phyloP scores from a whole-genome alignment of 2,888 invertebrate species.

The Apamea epomidion region DNA sequence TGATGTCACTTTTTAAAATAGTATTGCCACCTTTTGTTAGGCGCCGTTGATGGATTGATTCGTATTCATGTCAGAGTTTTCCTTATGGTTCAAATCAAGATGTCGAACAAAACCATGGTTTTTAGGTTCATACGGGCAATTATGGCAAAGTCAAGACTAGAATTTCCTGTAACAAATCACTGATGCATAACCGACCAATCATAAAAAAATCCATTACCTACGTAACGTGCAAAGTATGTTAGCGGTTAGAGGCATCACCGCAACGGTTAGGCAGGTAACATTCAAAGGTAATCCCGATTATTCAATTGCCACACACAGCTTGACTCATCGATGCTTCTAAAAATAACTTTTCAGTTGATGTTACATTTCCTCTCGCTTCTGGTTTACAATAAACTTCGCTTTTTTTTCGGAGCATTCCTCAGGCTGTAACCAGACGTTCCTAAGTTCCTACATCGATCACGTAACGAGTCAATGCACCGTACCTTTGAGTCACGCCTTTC shows the following conservation, averaged over 20 bases:
- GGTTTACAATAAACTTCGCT: slow-evolving; percentile 5
- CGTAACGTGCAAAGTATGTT: slow-evolving; percentile 10
- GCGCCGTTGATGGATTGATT: slow-evolving; percentile 20
- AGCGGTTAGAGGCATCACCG: slow-evolving; percentile 5
- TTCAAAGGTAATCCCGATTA: background rate
- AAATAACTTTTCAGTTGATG: slow-evolving; percentile 20
- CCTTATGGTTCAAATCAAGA: background rate
- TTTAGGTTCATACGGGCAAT: background rate
- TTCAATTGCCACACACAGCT: background rate
- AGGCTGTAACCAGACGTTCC: slow-evolving; percentile 41
- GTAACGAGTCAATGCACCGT: slow-evolving; percentile 75
- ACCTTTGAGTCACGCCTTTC: slow-evolving; percentile 82
- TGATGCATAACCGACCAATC: slow-evolving; percentile 11
- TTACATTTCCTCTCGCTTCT: slow-evolving; percentile 29
- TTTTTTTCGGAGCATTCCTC: slow-evolving; percentile 26
- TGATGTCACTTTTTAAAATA: slow-evolving; percentile 27
- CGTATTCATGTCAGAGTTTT: background rate
- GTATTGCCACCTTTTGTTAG: slow-evolving; percentile 15
- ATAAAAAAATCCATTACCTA: slow-evolving; percentile 10
- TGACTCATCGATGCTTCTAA: slow-evolving; percentile 20
- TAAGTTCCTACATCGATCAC: slow-evolving; percentile 60
- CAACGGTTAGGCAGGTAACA: slow-evolving; percentile 7
- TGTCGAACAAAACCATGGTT: background rate
- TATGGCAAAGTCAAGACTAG: background rate
- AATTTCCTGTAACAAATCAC: background rate